phyloP scores from a whole-genome alignment of 2,797 vertebrate species.

The Clarias platycephalus region DNA sequence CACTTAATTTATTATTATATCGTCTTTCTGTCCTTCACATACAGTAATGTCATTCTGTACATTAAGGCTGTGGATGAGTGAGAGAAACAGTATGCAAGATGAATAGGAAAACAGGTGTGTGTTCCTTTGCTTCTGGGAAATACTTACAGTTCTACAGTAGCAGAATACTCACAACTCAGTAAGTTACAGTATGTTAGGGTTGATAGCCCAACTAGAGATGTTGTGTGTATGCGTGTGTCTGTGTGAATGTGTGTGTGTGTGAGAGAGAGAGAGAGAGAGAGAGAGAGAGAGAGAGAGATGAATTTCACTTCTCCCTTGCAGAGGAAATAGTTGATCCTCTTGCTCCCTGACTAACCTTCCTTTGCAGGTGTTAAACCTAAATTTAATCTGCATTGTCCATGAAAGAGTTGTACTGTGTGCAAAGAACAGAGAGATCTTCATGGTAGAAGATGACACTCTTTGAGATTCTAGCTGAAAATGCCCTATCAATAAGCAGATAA shows the following conservation, averaged over 20 bases:
- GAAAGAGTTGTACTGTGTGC: not conserved
- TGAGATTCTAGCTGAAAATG: not conserved
- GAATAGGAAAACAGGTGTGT: not conserved
- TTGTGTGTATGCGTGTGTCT: not conserved
- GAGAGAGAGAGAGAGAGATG: not conserved
- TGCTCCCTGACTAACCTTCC: slow-evolving; percentile 33
- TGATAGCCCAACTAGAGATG: not conserved
- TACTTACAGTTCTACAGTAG: not conserved
- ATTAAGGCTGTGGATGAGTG: slow-evolving; percentile 24
- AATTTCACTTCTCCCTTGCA: slow-evolving; percentile 51
- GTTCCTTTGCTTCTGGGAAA: not conserved
- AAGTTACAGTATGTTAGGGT: not conserved
- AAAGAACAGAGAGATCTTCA: not conserved
- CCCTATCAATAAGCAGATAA: not conserved
- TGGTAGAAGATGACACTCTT: not conserved
- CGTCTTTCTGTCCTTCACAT: slow-evolving; percentile 29
- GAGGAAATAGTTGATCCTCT: slow-evolving; percentile 40
- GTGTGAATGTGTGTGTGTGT: not conserved
- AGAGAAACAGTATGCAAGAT: slow-evolving; percentile 31
- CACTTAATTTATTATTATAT: slow-evolving; percentile 31
- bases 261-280: not conserved
- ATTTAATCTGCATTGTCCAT: slow-evolving; percentile 21
- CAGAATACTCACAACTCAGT: not conserved
- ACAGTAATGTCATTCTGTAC: not conserved
- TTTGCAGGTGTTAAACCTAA: slow-evolving; percentile 49